phyloP scores from a whole-genome alignment of 2,797 vertebrate genomes.

The Poeciliopsis infans region DNA sequence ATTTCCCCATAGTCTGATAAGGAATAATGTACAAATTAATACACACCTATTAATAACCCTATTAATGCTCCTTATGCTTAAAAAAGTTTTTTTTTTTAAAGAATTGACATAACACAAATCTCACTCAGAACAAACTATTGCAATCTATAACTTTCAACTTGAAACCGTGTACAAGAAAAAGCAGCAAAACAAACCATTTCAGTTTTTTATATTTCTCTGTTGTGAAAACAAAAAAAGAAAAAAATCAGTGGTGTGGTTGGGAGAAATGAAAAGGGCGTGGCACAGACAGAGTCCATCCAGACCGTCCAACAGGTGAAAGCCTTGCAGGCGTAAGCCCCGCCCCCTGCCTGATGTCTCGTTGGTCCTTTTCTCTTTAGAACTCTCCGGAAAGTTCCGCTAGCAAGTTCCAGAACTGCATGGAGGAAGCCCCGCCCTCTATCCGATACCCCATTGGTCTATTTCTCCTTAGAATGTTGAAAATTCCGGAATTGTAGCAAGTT shows the following conservation, averaged over 20 bases:
- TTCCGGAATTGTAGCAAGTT: constrained; percentile 35
- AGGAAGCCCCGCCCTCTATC: constrained; percentile 4
- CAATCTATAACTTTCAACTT: constrained; percentile 80
- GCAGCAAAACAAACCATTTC: constrained; percentile 79
- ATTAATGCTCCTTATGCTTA: constrained; percentile 55
- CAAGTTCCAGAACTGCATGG: constrained; percentile 48
- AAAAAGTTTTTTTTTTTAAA: constrained; percentile 43
- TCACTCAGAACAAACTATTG: constrained; percentile 72
- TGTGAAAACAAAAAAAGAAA: constrained; percentile 30
- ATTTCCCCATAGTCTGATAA: constrained; percentile 78
- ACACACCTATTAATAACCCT: constrained; percentile 65
- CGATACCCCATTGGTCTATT: constrained; percentile 53
- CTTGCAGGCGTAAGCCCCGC: constrained; percentile 27
- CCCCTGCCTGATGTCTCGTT: constrained; percentile 52
- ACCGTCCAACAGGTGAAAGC: constrained; percentile 47
- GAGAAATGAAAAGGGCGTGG: constrained; percentile 57
- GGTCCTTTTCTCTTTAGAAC: constrained; percentile 48
- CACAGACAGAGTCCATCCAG: constrained; percentile 58
- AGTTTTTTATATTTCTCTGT: constrained; percentile 65
- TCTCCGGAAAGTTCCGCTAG: constrained; percentile 36
- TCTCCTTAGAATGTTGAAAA: constrained; percentile 43
- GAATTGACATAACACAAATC: constrained; percentile 63
- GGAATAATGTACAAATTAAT: constrained; percentile 74
- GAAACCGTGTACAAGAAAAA: constrained; percentile 81
- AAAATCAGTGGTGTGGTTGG: constrained; percentile 84